Evolutionary conservation across 2,888 invertebrate genomes (phyloP), one percentile per base, ranked within the genome.

Genomic region (Chromoteleia sp.): DNA sequence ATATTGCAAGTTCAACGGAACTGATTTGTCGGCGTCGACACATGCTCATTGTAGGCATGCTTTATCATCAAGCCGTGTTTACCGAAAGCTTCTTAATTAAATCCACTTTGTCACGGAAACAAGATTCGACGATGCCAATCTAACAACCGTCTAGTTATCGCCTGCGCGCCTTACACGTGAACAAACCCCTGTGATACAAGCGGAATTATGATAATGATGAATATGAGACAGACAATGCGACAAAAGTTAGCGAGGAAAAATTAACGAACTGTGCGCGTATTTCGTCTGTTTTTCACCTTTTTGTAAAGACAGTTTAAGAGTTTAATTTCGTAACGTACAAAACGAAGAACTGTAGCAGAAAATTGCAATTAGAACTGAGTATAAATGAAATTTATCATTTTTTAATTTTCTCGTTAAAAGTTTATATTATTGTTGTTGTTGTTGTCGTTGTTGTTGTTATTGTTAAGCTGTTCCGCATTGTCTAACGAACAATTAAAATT

Each of bases 1-100:
- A 15, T 12, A n/a, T 39, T 17, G 71, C 50, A 12, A 59, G 48
- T 70, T 54, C 33, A 17, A 7, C 25, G 17, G 15, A 36, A 15
- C 52, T 41, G 52, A 73, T 73, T 58, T 58, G 48, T 10, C 52
- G 36, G 33, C 15, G 54, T 48, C 61, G 14, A 54, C 52, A 48
- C 29, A 45, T 54, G 63, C 45, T 73, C 25, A 54, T 63, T 63
- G 54, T 73, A 52, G 33, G 12, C 80, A 65, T 67, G 81, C 73
- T 84, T 84, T 84, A 84, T 86, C 85, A 84, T 85, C 83, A 83
- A 82, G 65, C 80, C 77, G 80, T 86, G 86, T 86, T 85, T 85
- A 83, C 84, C 48, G 50, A 73, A 36, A 61, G 41, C 76, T 71
- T 82, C 84, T 78, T 86, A 85, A 85, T 85, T 81, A 82, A 84